Percentiles rank a stretch among this genome's conserved stretches.
phyloP scores from a whole-genome alignment of 2,113 vertebrate species.

The Macquaria australasica region DNA sequence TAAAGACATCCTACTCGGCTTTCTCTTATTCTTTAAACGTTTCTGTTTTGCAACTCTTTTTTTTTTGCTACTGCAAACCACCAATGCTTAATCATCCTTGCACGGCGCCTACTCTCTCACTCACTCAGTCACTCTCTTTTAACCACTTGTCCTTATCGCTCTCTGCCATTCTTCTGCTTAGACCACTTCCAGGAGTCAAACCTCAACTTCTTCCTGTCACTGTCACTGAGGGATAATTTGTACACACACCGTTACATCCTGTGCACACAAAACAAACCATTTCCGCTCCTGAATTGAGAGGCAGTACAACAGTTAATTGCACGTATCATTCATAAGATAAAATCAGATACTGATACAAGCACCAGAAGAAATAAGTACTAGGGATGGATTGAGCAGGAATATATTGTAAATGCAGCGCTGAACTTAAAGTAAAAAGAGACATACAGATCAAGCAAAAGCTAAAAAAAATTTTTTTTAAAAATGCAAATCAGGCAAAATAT shows the following conservation, averaged over 20 bases:
- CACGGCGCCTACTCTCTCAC: neutral
- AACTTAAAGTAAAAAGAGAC: neutral
- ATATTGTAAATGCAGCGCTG: neutral
- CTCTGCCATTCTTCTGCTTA: neutral
- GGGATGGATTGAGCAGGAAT: neutral
- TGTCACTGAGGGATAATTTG: neutral
- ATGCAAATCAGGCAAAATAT: neutral
- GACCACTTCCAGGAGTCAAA: slow-evolving; percentile 2
- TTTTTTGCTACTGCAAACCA: neutral
- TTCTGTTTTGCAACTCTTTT: neutral
- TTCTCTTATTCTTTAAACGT: slow-evolving; percentile 21
- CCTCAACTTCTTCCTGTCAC: slow-evolving; percentile 23
- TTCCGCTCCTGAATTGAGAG: neutral
- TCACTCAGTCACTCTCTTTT: slow-evolving; percentile 8
- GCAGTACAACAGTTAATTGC: neutral
- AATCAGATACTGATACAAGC: neutral
- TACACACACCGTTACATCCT: neutral
- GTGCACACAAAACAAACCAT: neutral
- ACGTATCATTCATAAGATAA: neutral
- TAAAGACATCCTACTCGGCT: slow-evolving; percentile 54
- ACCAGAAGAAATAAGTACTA: neutral
- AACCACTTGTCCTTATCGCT: slow-evolving; percentile 11
- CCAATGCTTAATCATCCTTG: neutral
- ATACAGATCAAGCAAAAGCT: neutral
- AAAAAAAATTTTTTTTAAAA: too few species aligned